Base-by-base conservation (phyloP, 2,888 invertebrate species). In the Cataglyphis rosenhaueri region DNA sequence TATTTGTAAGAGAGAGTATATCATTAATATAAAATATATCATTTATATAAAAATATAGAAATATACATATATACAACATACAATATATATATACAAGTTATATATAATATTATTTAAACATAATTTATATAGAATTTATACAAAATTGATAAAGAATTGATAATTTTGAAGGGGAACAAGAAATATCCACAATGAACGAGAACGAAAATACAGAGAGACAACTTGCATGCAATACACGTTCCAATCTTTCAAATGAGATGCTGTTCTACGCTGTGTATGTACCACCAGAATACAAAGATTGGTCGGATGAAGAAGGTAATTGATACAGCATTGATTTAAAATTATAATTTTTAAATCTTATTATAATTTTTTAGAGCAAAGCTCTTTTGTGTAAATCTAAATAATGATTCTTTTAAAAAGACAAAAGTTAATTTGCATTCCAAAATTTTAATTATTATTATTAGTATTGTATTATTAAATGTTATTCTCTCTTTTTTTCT, bases 191-290 rank as follows among this genome's bases (percentile, higher is more conserved):
- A 35, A 91, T 91, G 91, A 86, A 74, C 75, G 86, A 86, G 81
- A 85, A 86, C 71, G 85, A 87, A 32, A 85, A 87, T 83, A 70
- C 59, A 5, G 41, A 65, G n/a, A 70, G 71, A 32, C 79, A 81
- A 85, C 44, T 70, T 59, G 75, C 81, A 61, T 52, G 82, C 21
- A 41, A 59, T 18, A 21, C 25, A 52, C 62, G 29, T 41, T 44
- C 79, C 55, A 89, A 82, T 68, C 32, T 65, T 3, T 9, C 65
- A 10, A 82, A 59, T 12, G 79, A 81, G 10, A 74, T 44, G 18
- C 65, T 89, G 81, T 93, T 90, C 81, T 91, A 93, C 82, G 93
- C 93, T 41, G 91, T 93, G 59, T 92, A 92, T 57, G 85, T 93
- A 65, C 92, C 93, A 38, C 81, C 55, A 38, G 88, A 90, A n/a